Evolutionary conservation across 2,888 invertebrate species (phyloP), one percentile per base, ranked within the genome.

Genomic region (Toxonevra muliebris): DNA sequence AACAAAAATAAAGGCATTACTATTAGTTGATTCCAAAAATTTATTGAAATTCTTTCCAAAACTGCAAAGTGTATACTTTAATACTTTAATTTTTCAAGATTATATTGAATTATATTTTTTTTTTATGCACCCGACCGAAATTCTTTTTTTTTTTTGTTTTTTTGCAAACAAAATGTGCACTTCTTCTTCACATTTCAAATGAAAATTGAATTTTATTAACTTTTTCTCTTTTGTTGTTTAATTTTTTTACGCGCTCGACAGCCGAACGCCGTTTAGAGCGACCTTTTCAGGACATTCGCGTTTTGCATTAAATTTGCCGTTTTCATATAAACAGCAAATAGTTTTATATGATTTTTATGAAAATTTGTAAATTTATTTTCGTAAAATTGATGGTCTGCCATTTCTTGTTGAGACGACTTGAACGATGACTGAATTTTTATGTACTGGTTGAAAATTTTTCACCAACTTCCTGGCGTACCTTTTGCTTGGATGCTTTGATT

Each of bases 251-350:
- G 15, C 41, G 19, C 60, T 20, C 7, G 30, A 30, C 30, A 2
- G 30, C 30, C 7, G 7, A 30, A 2, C 30, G 30, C 30, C 53
- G 69, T 73, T 82, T 82, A 82, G 43, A 82, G 82, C 70, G 82
- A 82, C 71, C 82, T 78, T 76, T 82, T 82, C 20, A 82, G 76
- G 61, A 82, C 82, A 71, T 82, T 81, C 61, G 76, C 79, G 74
- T 81, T 83, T 78, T 82, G 82, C 81, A 84, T 80, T 76, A 84
- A 75, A 82, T 80, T 84, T 77, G 83, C 84, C 76, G 84, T 84
- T 83, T 84, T 84, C 80, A 84, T 84, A 69, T 84, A 84, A 80
- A 84, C 85, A 80, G 83, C 85, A 83, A 82, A 84, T 70, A 84
- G 73, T 77, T 83, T 84, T 65, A 82, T 82, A 73, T 84, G 83